phyloP scores from a whole-genome alignment of 30 jellyfish, hydroid and myxozoan species.

The Turritopsis rubra region DNA sequence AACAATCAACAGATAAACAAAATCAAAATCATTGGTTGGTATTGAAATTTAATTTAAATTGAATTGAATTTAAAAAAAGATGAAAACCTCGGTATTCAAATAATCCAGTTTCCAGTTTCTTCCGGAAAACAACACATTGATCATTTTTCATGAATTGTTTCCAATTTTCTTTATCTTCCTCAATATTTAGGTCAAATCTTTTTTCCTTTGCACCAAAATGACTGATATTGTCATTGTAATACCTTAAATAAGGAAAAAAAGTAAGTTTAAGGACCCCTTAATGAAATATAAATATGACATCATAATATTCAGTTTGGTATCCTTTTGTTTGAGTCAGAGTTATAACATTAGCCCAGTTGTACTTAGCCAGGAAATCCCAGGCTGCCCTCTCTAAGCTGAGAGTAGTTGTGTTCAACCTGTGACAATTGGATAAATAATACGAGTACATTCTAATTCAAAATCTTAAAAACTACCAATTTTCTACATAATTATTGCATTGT shows the following conservation, averaged over 20 bases:
- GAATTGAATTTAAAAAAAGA: background rate
- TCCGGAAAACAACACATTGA: constrained; percentile 49
- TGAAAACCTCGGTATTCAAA: constrained; percentile 62
- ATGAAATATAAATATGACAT: background rate
- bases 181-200: background rate
- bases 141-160: constrained; percentile 42
- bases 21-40: too few relatives aligned
- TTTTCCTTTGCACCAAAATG: constrained; percentile 14
- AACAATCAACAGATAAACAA: background rate
- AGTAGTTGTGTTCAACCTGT: too few relatives aligned
- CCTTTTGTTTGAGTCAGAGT: too few relatives aligned
- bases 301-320: too few relatives aligned
- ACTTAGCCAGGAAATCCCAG: too few relatives aligned
- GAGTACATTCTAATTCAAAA: too few relatives aligned
- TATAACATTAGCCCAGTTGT: too few relatives aligned
- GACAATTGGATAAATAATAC: too few relatives aligned
- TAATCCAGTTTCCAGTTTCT: constrained; percentile 37
- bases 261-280: background rate
- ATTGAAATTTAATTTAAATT: too few relatives aligned
- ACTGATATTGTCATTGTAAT: constrained; percentile 15
- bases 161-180: constrained; percentile 38
- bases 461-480: too few relatives aligned
- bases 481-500: too few relatives aligned
- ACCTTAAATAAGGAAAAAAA: background rate
- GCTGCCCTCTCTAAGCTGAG: too few relatives aligned